A percentile compares a stretch with the other conserved stretches of the same genome.
Conservation (phyloP, 2,113 vertebrate genomes). For the Chaetops frenatus region DNA sequence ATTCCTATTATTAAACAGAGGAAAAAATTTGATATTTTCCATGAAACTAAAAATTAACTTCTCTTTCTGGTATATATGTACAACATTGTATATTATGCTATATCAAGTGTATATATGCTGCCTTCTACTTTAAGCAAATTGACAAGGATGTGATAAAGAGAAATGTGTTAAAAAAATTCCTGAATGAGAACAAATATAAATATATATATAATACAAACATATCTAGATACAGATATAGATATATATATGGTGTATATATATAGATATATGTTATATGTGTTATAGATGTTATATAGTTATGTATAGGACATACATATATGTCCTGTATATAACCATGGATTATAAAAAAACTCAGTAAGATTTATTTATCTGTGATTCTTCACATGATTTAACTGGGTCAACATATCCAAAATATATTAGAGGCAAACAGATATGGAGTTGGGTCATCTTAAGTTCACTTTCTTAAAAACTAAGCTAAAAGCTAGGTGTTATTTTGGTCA, state of each 20-base stretch:
- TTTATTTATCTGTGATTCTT: neutral
- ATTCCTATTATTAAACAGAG: neutral
- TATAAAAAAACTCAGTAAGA: neutral
- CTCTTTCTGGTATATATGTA: neutral
- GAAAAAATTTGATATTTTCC: neutral
- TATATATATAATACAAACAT: neutral
- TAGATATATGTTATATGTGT: neutral
- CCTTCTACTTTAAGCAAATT: neutral
- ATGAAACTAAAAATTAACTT: neutral
- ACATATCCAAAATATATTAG: neutral
- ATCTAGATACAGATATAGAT: no score
- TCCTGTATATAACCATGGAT: neutral
- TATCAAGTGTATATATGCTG: neutral
- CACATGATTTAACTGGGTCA: neutral
- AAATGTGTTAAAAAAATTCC: neutral
- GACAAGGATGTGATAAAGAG: neutral
- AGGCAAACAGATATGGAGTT: neutral
- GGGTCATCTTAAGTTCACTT: neutral
- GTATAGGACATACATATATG: no score
- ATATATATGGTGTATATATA: neutral
- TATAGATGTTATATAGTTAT: no score
- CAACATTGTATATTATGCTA: neutral
- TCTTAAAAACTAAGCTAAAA: neutral
- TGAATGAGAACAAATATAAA: neutral
- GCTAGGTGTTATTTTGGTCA: neutral